These are phyloP conservation scores for Hippocampus mohnikei DNA, from an alignment of 2,113 vertebrate genomes.

Conservation along the genomic window DNA sequence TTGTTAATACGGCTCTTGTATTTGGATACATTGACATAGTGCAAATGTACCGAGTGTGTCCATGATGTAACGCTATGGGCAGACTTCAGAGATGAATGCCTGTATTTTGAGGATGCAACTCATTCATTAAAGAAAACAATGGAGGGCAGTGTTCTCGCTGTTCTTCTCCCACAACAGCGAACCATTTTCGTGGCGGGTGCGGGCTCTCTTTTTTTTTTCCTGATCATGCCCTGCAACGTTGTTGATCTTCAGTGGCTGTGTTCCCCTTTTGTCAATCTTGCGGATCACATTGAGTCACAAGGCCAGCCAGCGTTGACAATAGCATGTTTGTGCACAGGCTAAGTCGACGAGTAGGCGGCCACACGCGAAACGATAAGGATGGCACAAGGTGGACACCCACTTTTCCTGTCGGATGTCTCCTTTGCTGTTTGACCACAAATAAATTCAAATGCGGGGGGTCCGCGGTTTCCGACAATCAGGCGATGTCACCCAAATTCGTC, in stretches of 20 bases:
- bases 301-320: constrained; percentile 66
- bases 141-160: constrained; percentile 59
- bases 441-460: neutral
- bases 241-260: constrained; percentile 47
- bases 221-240: constrained; percentile 57
- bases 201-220: constrained; percentile 45
- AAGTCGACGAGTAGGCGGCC: constrained; percentile 34
- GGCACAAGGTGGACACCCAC: constrained; percentile 50
- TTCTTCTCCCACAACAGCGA: constrained; percentile 53
- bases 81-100: constrained; percentile 44
- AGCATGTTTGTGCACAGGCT: constrained; percentile 62
- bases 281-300: constrained; percentile 72
- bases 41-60: neutral
- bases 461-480: too few relatives aligned
- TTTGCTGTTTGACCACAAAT: neutral
- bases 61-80: constrained; percentile 14
- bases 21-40: neutral
- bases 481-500: too few relatives aligned
- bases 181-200: constrained; percentile 27
- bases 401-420: neutral
- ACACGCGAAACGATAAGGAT: constrained; percentile 55
- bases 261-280: constrained; percentile 51
- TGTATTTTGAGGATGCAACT: constrained; percentile 40
- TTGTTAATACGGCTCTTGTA: neutral
- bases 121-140: constrained; percentile 68